Evolutionary conservation across 2,113 vertebrate species (phyloP), one percentile per base, ranked within the genome.

Genomic region (Hassar affinis): DNA sequence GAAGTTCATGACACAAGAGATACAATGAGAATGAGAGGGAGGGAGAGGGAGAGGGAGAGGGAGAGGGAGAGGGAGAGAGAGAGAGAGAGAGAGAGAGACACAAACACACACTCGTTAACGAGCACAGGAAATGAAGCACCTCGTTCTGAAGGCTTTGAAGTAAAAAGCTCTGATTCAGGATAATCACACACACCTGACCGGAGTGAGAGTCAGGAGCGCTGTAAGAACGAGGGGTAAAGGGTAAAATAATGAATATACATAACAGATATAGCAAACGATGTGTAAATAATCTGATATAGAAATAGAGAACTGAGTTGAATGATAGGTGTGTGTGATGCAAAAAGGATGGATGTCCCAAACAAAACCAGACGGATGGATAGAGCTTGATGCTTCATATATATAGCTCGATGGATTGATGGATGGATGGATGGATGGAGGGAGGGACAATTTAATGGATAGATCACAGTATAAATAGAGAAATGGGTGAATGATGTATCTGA

Each of bases 111-210:
- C n/a, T 68, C 33, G 62, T n/a, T 38, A 56, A 80, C 68, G 75
- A 45, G 62, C 61, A 61, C 78, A 86, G 85, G 85, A 86, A 86
- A 86, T 81, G 85, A 87, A 87, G 86, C 82, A 84, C 86, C 62
- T 87, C 86, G 35, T 81, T 87, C 72, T 27, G 25, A 45, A 78
- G 74, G 10, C 82, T 84, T 81, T 84, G 82, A 87, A 77, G 82
- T 33, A 30, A 78, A 47, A 59, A 51, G 25, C 42, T 74, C 45
- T 52, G 76, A 77, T 78, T 78, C 20, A 18, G 62, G 69, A 61
- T 81, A 61, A 61, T 27, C 78, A 78, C 79, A 85, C 75, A 82
- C 76, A 76, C 69, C 77, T 86, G 69, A 52, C 0, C 64, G 1
- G 64, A 22, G 64, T 42, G 64, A 38, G 17, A 64, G 20, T 68